A percentile compares a stretch with the other conserved stretches of the same genome.
These are phyloP conservation scores for Halcyon smyrnensis DNA, from an alignment of 2,797 vertebrate genomes.

Conservation along the genomic window DNA sequence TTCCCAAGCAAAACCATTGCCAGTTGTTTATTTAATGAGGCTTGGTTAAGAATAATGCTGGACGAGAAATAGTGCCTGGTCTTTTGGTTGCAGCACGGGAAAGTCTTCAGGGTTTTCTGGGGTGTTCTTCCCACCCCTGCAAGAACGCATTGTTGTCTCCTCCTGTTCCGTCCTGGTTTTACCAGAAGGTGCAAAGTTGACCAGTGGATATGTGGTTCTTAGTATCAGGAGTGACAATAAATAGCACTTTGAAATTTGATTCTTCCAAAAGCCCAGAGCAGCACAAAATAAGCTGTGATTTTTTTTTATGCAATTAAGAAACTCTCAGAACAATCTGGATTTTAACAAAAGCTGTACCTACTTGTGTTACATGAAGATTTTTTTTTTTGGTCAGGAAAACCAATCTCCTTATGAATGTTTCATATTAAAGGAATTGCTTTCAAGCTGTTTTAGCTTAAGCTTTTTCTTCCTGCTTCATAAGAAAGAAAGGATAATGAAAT, in stretches of 20 bases:
- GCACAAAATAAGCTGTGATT: neutral
- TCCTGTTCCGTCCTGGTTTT: neutral
- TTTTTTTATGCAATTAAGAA: neutral
- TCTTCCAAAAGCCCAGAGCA: neutral
- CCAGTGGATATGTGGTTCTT: rapidly evolving
- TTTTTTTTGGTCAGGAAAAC: neutral
- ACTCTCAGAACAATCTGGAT: neutral
- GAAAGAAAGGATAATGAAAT: neutral
- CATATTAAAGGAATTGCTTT: neutral
- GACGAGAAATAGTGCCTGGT: neutral
- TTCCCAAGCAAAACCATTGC: neutral
- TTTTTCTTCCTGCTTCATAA: neutral
- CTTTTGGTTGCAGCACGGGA: neutral
- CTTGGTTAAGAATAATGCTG: neutral
- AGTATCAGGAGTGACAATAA: neutral
- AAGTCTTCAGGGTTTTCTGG: neutral
- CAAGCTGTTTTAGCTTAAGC: neutral
- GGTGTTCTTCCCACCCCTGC: neutral
- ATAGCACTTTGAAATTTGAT: neutral
- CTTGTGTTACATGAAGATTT: neutral
- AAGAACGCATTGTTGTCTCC: neutral
- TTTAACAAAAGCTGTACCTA: neutral
- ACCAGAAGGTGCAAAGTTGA: neutral
- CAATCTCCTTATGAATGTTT: neutral
- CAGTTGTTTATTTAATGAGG: neutral